Percentiles rank a stretch among this genome's conserved stretches.
phyloP scores from a whole-genome alignment of 2,113 vertebrate species.

The Oryzias curvinotus region DNA sequence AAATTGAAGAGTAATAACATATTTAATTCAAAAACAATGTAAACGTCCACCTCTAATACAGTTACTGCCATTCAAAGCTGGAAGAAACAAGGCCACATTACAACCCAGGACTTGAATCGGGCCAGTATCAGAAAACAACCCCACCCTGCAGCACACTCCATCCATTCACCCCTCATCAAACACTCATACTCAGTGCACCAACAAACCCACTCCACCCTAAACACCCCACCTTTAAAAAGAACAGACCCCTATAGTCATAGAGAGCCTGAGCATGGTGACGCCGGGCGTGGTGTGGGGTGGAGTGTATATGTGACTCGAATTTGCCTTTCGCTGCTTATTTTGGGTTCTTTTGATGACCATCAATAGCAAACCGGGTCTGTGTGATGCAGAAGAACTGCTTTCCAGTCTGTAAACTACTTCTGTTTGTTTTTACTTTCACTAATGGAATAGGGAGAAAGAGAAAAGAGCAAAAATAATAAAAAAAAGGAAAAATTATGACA shows the following conservation, averaged over 20 bases:
- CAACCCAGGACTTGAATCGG: constrained; percentile 45
- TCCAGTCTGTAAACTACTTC: constrained; percentile 58
- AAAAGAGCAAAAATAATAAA: constrained; percentile 45
- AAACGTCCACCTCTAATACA: constrained; percentile 1
- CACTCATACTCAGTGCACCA: constrained; percentile 34
- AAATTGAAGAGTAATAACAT: no score
- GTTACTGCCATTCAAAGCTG: constrained; percentile 22
- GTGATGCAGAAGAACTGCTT: constrained; percentile 68
- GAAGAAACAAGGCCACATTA: constrained; percentile 46
- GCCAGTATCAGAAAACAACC: constrained; percentile 50
- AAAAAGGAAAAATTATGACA: constrained; percentile 60
- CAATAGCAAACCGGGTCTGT: constrained; percentile 52
- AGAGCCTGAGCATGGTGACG: constrained; percentile 49
- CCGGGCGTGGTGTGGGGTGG: constrained; percentile 64
- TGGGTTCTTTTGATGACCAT: constrained; percentile 47
- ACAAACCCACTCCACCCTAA: constrained; percentile 44
- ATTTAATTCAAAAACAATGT: neutral
- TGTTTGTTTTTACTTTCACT: constrained; percentile 76
- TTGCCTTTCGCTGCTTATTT: constrained; percentile 69
- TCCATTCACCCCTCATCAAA: constrained; percentile 52
- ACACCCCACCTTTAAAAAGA: constrained; percentile 49
- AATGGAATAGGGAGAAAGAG: constrained; percentile 57
- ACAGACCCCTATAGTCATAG: constrained; percentile 63
- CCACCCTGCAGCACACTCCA: constrained; percentile 58
- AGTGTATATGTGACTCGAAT: constrained; percentile 61